Evolutionary conservation across 1,140 invertebrate genomes (phyloP).

Genomic region (Drosophila funebris): DNA sequence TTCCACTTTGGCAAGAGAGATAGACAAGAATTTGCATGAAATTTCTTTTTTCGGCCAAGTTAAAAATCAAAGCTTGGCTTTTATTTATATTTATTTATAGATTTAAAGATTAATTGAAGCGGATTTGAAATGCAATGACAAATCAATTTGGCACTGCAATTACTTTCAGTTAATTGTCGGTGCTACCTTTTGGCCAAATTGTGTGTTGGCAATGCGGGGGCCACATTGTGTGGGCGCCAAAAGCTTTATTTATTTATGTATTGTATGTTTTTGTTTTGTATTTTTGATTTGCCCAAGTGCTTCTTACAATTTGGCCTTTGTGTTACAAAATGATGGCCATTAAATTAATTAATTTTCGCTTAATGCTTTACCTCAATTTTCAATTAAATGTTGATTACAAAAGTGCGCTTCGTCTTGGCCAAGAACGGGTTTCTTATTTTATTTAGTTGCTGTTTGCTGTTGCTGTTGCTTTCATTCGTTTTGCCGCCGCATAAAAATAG

Average conservation of each 20-base stretch:
- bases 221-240: constrained; percentile 15
- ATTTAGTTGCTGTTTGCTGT: neutral
- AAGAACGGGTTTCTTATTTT: constrained; percentile 38
- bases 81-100: constrained; percentile 6
- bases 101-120: neutral
- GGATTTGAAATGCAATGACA: constrained; percentile 45
- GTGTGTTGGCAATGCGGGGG: neutral
- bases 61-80: neutral
- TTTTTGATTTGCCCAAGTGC: constrained; percentile 27
- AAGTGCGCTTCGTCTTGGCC: neutral
- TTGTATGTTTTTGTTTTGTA: neutral
- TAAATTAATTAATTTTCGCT: constrained; percentile 71
- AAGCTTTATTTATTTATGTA: neutral
- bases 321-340: constrained; percentile 65
- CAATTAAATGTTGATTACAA: constrained; percentile 70
- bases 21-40: constrained; percentile 36
- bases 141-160: constrained; percentile 52
- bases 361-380: constrained; percentile 51
- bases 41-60: constrained; percentile 13
- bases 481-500: constrained; percentile 29
- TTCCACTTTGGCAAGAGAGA: constrained; percentile 42
- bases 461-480: neutral
- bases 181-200: constrained; percentile 31
- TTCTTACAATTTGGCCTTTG: constrained; percentile 21
- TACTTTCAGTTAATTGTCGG: constrained; percentile 21